Base-by-base conservation (phyloP, 1,140 invertebrate species). In the Oppia nitens region DNA sequence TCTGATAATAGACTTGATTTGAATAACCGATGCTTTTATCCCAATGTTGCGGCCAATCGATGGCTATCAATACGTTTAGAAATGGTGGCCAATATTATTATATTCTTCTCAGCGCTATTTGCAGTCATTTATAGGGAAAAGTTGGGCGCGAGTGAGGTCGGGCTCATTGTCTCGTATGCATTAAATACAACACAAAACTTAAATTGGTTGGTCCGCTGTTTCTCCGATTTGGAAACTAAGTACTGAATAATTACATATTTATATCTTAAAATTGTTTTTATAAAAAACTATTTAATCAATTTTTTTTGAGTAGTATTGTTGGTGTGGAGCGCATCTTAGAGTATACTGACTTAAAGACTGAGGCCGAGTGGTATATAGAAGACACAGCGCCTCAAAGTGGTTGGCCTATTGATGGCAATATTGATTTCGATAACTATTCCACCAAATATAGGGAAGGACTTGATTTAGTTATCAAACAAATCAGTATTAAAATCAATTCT, bases 311-410 rank as follows among this genome's bases (percentile, higher is more conserved):
- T 26, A 59, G 52, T 68, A 96, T 97, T 62, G 93, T 98, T 0
- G 87, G 91, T 17, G 91, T 97, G 2, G 94, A 98, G 72, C 81
- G 94, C 71, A 90, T 98, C 62, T 92, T 93, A 70, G 93, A 98
- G 68, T 98, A 97, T 68, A 81, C 85, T 1, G 87, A 94, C 70
- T 85, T 85, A 0, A 74, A 78, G 56, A 70, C 69, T 40, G 78
- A 78, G 67, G 77, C 71, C 12, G 57, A 63, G 57, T 68, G 60
- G 60, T 51, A 29, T 1, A 50, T 63, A 26, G 32, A 59, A 0
- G 20, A 28, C 2, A 55, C 29, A 20, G 6, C 12, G 23, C 60
- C 55, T 25, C 62, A 61, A 24, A n/a, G n/a, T 14, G 60, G 66
- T 27, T 70, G 70, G 69, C 70, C 69, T 12, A 28, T 57, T 3